phyloP scores from a whole-genome alignment of 2,113 vertebrate genomes.

The Lamprotornis superbus region DNA sequence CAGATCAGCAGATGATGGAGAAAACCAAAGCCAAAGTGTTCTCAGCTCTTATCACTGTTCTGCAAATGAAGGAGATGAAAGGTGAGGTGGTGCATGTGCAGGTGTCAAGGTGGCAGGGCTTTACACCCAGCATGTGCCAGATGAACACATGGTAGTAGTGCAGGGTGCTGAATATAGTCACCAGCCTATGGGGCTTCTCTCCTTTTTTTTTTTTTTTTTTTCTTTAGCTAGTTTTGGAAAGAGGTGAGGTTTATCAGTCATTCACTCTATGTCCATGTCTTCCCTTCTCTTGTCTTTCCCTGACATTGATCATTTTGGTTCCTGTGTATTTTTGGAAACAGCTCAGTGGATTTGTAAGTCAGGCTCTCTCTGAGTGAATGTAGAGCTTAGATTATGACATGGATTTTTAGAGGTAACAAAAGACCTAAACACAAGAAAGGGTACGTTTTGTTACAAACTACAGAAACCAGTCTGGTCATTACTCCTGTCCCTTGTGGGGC shows the following conservation, averaged over 20 bases:
- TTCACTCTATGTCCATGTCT: neutral
- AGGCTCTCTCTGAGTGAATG: neutral
- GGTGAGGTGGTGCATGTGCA: conserved; percentile 71
- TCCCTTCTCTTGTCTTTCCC: neutral
- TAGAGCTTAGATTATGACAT: neutral
- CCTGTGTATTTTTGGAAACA: neutral
- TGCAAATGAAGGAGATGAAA: conserved; percentile 91
- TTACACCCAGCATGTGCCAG: neutral
- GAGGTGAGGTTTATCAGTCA: neutral
- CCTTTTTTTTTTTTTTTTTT: neutral
- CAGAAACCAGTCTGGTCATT: neutral
- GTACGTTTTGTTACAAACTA: neutral
- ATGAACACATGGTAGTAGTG: neutral
- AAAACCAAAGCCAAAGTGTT: conserved; percentile 95
- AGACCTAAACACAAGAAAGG: neutral
- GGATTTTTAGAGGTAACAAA: neutral
- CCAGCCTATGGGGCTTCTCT: neutral
- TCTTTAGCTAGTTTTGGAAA: neutral
- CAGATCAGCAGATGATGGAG: conserved; percentile 91
- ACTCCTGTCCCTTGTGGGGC: neutral
- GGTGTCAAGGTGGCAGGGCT: neutral
- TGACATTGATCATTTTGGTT: neutral
- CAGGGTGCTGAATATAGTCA: neutral
- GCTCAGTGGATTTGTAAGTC: neutral
- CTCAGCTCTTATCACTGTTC: conserved; percentile 88